These are phyloP conservation scores for Pygoscelis antarcticus DNA, from an alignment of 2,113 vertebrate genomes.

Conservation along the genomic window DNA sequence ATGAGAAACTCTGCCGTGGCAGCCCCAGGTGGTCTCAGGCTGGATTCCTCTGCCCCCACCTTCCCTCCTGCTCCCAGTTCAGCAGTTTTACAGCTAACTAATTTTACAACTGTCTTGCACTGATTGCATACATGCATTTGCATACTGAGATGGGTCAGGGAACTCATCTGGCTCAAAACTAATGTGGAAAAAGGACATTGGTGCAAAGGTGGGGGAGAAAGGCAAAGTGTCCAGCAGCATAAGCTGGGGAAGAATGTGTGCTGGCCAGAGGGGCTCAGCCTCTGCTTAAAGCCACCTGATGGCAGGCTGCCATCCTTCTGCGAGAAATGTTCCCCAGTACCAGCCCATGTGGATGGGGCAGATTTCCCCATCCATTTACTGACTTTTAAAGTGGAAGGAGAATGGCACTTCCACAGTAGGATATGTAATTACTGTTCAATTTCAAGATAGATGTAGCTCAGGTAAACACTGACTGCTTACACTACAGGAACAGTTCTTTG, in stretches of 20 bases:
- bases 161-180: neutral
- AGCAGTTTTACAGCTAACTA: neutral
- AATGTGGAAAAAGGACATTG: neutral
- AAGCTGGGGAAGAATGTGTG: fast-evolving
- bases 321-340: fast-evolving
- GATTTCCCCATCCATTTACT: neutral
- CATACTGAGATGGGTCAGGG: neutral
- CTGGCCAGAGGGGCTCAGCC: fast-evolving
- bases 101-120: neutral
- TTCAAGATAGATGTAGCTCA: neutral
- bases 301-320: neutral
- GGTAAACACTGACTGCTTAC: neutral
- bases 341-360: neutral
- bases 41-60: neutral
- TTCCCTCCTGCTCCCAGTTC: neutral
- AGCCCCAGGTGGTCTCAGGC: neutral
- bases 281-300: neutral
- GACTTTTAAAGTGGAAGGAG: neutral
- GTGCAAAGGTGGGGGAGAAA: neutral
- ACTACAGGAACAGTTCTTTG: neutral
- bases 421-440: neutral
- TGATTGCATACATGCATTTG: neutral
- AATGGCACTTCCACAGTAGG: neutral
- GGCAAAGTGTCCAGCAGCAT: fast-evolving
- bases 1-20: neutral